phyloP scores from a whole-genome alignment of 2,888 invertebrate genomes.

The Petrolisthes cinctipes region DNA sequence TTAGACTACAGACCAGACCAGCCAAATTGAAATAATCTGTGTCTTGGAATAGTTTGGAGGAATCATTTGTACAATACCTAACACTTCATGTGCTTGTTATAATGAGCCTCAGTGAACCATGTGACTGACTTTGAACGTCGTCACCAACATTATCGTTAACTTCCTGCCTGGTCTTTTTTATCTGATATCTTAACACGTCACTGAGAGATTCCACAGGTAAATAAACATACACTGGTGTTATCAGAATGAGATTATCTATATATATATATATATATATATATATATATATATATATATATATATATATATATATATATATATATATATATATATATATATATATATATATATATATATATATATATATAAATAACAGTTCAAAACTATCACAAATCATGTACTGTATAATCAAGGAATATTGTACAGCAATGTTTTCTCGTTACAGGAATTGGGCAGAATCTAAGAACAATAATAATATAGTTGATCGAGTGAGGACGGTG shows the following conservation, averaged over 20 bases:
- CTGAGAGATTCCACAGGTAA: no score
- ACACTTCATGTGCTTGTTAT: no score
- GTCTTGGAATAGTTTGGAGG: no score
- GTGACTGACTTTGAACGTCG: neutral
- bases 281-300: neutral
- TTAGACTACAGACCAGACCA: no score
- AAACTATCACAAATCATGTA: neutral
- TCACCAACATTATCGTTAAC: neutral
- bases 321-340: constrained; percentile 16
- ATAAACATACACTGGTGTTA: neutral
- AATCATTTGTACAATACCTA: no score
- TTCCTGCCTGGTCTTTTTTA: neutral
- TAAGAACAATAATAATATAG: neutral
- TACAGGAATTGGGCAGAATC: neutral
- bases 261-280: neutral
- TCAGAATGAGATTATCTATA: neutral
- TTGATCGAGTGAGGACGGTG: neutral
- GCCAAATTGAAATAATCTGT: no score
- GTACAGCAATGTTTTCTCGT: neutral
- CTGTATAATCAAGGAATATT: neutral
- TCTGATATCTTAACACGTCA: neutral
- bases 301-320: constrained; percentile 26
- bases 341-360: neutral
- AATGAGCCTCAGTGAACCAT: no score
- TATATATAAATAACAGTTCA: neutral